Evolutionary conservation across 64 coral and sea anemone species (phyloP), one percentile per base, ranked within the genome.

Genomic region (Pocillopora damicornis): DNA sequence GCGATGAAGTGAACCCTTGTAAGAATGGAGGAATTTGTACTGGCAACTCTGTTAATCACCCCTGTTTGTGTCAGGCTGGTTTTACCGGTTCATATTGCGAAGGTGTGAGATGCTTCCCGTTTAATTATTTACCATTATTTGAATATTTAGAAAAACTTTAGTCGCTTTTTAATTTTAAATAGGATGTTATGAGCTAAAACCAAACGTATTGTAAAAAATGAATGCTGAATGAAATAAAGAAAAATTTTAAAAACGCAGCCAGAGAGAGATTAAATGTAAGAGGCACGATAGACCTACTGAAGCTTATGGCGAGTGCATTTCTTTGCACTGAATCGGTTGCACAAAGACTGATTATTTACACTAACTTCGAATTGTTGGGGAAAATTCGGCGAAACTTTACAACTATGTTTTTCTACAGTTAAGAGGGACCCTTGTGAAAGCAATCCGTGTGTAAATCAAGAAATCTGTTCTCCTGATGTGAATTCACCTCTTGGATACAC

Each of bases 11-110:
- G 25, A 23, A 83, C 67, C 61, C 61, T 13, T 83, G 63, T 22
- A 12, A 42, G 18, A 83, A 83, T 36, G 62, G 35, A 67, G 80
- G 80, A 17, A 45, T 35, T 15, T 67, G 80, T 45, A 83, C 34
- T 67, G 80, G 34, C 9, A 79, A 79, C 34, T 67, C 35, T 10
- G 61, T 42, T 61, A 16, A 65, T 16, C 35, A 20, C 15, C 80
- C 80, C 18, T 83, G 63, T 63, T 42, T 35, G 11, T 83, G 80
- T 35, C 61, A 67, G 51, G 11, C 35, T 22, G 80, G 80, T 67
- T 83, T 65, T 68, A 83, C 80, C 22, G 80, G 80, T 45, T 18
- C 26, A 30, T 83, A 22, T 13, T 83, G 80, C 62, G 80, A 83
- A 83, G 80, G 80, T 83, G 59, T 11, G 61, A 63, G 61, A 63